Conservation (phyloP, 2,797 vertebrate species). For the Pampus argenteus region DNA sequence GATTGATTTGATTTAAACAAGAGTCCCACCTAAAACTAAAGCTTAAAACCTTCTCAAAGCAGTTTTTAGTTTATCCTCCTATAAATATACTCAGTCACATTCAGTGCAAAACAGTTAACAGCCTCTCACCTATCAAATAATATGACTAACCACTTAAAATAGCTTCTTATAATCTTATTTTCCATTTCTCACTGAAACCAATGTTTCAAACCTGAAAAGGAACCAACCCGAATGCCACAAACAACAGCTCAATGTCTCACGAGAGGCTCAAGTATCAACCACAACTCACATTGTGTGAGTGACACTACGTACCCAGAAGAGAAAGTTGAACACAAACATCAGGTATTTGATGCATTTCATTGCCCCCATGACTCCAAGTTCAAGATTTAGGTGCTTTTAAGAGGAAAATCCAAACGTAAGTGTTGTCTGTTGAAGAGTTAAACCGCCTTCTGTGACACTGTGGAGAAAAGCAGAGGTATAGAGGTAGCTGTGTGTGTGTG, state of each 20-base stretch:
- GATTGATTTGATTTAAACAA: background rate
- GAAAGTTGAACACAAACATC: slow-evolving; percentile 82
- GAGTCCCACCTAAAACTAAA: background rate
- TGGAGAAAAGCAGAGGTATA: background rate
- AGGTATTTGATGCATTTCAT: slow-evolving; percentile 77
- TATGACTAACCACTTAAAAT: too few species aligned
- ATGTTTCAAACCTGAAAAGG: too few species aligned
- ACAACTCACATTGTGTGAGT: background rate
- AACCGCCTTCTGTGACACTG: background rate
- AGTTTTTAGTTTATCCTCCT: background rate
- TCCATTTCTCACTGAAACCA: background rate
- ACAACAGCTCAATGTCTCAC: background rate
- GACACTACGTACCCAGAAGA: slow-evolving; percentile 81
- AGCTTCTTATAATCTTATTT: too few species aligned
- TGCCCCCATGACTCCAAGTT: slow-evolving; percentile 63
- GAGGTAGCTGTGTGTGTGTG: background rate
- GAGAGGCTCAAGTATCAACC: background rate
- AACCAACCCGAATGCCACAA: background rate
- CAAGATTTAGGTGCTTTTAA: background rate
- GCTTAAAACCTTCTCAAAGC: background rate
- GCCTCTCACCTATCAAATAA: background rate
- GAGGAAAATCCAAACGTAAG: background rate
- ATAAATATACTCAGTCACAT: background rate
- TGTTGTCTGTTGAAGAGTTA: background rate
- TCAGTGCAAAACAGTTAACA: background rate